A percentile compares a stretch with the other conserved stretches of the same genome.
Conservation (phyloP, 2,888 invertebrate genomes). For the Abrostola tripartita region DNA sequence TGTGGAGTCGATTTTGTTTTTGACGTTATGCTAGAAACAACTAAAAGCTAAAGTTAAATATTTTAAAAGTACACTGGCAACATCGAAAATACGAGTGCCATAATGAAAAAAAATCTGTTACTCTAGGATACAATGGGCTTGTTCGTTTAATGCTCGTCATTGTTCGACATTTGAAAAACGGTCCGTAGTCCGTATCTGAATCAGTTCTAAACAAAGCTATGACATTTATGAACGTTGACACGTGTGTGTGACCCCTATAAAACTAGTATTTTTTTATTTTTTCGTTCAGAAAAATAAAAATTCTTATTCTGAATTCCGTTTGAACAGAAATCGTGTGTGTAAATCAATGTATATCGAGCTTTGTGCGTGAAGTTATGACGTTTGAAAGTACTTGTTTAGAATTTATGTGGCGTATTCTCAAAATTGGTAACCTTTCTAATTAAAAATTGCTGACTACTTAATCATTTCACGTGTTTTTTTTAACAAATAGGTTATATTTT, state of each 20-base stretch:
- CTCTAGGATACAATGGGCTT: slow-evolving; percentile 68
- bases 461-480: no score
- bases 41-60: not conserved
- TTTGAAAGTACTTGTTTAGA: slow-evolving; percentile 7
- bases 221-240: slow-evolving; percentile 80
- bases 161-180: slow-evolving; percentile 76
- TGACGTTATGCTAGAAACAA: not conserved
- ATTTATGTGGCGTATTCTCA: slow-evolving; percentile 10
- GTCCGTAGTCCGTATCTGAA: slow-evolving; percentile 72
- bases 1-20: not conserved
- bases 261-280: slow-evolving; percentile 25
- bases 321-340: slow-evolving; percentile 7
- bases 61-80: slow-evolving; percentile 1
- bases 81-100: slow-evolving; percentile 4
- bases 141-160: slow-evolving; percentile 64
- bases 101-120: slow-evolving; percentile 67
- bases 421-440: not conserved
- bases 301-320: slow-evolving; percentile 25
- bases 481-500: no score
- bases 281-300: slow-evolving; percentile 9
- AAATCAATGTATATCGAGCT: slow-evolving; percentile 32
- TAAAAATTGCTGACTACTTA: no score
- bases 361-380: slow-evolving; percentile 28
- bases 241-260: slow-evolving; percentile 64
- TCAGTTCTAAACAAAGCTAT: slow-evolving; percentile 69